Base-by-base conservation (phyloP, 2,888 invertebrate genomes). In the Furcula furcula region DNA sequence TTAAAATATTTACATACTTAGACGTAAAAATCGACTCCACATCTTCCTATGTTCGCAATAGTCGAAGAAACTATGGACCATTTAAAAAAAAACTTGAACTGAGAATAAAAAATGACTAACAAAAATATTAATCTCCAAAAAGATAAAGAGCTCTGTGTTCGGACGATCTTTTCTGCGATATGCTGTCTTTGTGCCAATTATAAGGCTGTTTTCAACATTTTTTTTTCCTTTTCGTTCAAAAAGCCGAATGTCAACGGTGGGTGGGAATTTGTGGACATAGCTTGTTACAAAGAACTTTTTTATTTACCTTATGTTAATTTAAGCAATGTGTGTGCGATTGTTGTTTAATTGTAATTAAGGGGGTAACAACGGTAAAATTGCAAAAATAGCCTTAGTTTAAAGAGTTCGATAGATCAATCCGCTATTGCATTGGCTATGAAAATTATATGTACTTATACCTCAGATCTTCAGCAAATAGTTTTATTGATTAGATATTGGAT, bases 121-220 rank as follows among this genome's bases (percentile, higher is more conserved):
- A 72, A 77, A 80, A 84, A 78, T 79, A 78, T 77, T 76, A 79
- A 79, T 79, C 76, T 74, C 46, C 64, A 82, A 79, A 82, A 74
- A 76, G 73, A 79, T 78, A 78, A 80, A 74, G 65, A 69, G 65
- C 58, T 60, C 61, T 64, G 65, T 72, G 73, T 76, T 66, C 64
- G 67, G 63, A 57, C 57, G 66, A 58, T 65, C 68, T 70, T 78
- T 80, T 80, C 66, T 74, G 72, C 73, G 76, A 77, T 80, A 75
- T 65, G 66, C 65, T 52, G 74, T 82, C 84, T 81, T 86, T 87
- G 83, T 87, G 86, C 83, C 85, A 86, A 86, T 86, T 87, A 85
- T 78, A 67, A 76, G 68, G 65, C 64, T 56, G 60, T 68, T 69
- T 73, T 65, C 51, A 55, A 56, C 61, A 55, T 69, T 76, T 76